These are phyloP conservation scores for Oreochromis mossambicus DNA, from an alignment of 2,797 vertebrate genomes.

Conservation along the genomic window DNA sequence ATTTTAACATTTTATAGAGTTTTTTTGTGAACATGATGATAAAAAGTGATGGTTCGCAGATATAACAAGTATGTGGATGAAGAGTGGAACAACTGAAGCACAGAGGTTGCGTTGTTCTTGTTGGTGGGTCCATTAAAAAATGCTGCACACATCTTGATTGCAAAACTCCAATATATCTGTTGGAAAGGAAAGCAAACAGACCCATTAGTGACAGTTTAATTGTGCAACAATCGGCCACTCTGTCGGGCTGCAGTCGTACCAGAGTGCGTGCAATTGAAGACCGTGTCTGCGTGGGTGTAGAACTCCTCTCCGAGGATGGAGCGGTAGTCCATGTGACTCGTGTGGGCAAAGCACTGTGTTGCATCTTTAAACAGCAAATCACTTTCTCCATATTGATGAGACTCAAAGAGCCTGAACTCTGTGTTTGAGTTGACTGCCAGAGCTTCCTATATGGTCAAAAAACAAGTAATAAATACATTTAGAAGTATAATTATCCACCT, in stretches of 20 bases:
- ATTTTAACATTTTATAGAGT: background rate
- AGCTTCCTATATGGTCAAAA: constrained; percentile 72
- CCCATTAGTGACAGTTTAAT: background rate
- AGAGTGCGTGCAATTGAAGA: constrained; percentile 85
- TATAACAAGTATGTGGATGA: background rate
- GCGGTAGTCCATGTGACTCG: constrained; percentile 77
- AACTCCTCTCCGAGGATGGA: constrained; percentile 83
- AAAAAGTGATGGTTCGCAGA: background rate
- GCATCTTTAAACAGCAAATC: constrained; percentile 89
- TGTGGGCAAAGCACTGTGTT: constrained; percentile 79
- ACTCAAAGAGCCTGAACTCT: constrained; percentile 84
- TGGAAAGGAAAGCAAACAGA: background rate
- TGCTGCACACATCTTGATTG: constrained; percentile 81
- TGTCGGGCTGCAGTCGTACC: constrained; percentile 64
- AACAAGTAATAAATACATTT: background rate
- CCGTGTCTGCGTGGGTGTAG: constrained; percentile 72
- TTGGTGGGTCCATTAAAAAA: constrained; percentile 57
- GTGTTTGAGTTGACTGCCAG: constrained; percentile 63
- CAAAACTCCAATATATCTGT: constrained; percentile 88
- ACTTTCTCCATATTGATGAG: constrained; percentile 80
- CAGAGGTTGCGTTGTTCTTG: background rate
- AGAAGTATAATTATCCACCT: background rate
- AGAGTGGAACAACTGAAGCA: background rate
- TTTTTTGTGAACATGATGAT: background rate
- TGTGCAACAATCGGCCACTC: background rate